Conservation (phyloP, 1,140 invertebrate species). For the Hylaeus volcanicus region DNA sequence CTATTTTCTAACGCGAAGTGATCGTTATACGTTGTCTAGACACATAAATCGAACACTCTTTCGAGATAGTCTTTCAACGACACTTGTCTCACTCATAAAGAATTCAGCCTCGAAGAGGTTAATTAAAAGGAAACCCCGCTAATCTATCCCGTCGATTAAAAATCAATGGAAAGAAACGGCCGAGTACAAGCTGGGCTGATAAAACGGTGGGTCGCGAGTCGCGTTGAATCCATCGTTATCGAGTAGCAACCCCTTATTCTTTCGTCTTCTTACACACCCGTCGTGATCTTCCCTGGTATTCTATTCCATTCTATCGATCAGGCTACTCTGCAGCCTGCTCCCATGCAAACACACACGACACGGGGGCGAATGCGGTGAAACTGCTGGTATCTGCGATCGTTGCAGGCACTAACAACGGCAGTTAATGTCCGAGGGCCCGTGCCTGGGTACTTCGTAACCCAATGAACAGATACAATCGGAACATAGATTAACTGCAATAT, state of each 20-base stretch:
- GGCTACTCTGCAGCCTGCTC: conserved; percentile 61
- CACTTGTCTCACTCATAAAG: no score
- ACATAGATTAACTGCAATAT: conserved; percentile 80
- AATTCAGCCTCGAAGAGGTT: background rate
- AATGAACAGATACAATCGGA: conserved; percentile 79
- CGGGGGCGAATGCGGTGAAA: conserved; percentile 71
- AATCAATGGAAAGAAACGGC: background rate
- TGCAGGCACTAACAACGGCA: conserved; percentile 78
- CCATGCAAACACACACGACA: conserved; percentile 72
- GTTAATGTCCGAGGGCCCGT: conserved; percentile 78
- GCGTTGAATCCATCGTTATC: conserved; percentile 55
- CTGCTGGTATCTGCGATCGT: conserved; percentile 77
- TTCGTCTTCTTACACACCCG: conserved; percentile 44
- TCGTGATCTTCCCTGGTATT: conserved; percentile 69
- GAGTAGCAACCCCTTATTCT: conserved; percentile 41
- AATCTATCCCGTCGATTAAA: conserved; percentile 16
- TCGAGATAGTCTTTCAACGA: no score
- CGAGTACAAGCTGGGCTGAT: background rate
- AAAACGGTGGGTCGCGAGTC: conserved; percentile 1
- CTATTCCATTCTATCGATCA: conserved; percentile 76
- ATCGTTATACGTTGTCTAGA: no score
- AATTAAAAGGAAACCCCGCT: conserved; percentile 34
- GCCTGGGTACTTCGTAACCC: conserved; percentile 76
- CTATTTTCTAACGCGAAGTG: no score
- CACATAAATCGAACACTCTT: no score